phyloP scores from a whole-genome alignment of 2,113 vertebrate genomes.

The Austrofundulus limnaeus region DNA sequence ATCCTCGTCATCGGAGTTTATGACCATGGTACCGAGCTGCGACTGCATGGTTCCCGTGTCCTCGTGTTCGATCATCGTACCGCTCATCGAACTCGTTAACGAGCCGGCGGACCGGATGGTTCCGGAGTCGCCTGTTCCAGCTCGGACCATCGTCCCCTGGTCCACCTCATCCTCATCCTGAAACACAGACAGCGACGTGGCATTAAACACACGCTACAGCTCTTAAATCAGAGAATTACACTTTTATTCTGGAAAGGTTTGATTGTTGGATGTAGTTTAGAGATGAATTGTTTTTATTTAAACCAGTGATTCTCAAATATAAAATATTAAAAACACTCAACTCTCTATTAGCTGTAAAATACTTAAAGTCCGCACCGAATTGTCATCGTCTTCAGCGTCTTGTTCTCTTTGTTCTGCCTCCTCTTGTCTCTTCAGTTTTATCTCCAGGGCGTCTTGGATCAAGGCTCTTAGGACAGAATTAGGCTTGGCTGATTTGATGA shows the following conservation, averaged over 20 bases:
- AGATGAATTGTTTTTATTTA: too few species aligned
- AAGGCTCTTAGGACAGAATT: conserved; percentile 84
- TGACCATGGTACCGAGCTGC: conserved; percentile 93
- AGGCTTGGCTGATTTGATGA: conserved; percentile 89
- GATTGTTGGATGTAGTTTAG: too few species aligned
- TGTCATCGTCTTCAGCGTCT: conserved; percentile 89
- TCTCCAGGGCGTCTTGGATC: conserved; percentile 92
- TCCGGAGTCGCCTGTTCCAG: conserved; percentile 78
- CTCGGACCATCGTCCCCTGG: conserved; percentile 91
- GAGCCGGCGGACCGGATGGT: conserved; percentile 86
- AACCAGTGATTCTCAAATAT: too few species aligned
- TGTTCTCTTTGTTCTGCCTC: conserved; percentile 87
- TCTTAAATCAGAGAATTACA: not conserved
- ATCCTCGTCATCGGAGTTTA: conserved; percentile 89
- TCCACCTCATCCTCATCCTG: conserved; percentile 92
- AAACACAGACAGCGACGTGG: not conserved
- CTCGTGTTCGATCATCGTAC: conserved; percentile 85
- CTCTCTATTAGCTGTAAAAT: not conserved
- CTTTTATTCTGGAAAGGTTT: not conserved
- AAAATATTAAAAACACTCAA: too few species aligned
- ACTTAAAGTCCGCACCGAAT: conserved; percentile 80
- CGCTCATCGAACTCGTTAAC: conserved; percentile 71
- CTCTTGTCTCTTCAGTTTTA: conserved; percentile 88
- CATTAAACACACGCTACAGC: too few species aligned
- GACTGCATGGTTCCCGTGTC: conserved; percentile 84